phyloP scores from a whole-genome alignment of 2,797 vertebrate species.

The Myotis myotis region DNA sequence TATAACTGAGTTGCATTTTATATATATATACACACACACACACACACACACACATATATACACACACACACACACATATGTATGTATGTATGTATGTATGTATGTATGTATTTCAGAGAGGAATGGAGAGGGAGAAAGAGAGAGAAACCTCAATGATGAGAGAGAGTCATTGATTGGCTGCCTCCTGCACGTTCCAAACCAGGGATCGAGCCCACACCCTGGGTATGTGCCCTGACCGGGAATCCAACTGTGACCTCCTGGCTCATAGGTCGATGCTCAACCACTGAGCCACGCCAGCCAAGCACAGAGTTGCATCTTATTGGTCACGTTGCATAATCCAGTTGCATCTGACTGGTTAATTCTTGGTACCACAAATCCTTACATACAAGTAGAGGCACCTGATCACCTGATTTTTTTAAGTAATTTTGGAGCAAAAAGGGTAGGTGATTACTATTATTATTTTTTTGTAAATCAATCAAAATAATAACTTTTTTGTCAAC shows the following conservation, averaged over 20 bases:
- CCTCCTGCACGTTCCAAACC: too few relatives aligned
- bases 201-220: too few relatives aligned
- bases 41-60: too few relatives aligned
- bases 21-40: too few relatives aligned
- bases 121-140: neutral
- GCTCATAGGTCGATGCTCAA: neutral
- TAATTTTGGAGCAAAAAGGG: neutral
- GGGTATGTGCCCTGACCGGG: too few relatives aligned
- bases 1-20: neutral
- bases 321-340: neutral
- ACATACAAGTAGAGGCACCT: neutral
- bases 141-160: neutral
- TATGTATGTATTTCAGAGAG: too few relatives aligned
- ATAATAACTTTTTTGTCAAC: neutral
- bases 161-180: too few relatives aligned
- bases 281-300: neutral
- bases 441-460: neutral
- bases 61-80: too few relatives aligned
- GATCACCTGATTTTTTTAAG: neutral
- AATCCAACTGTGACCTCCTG: neutral
- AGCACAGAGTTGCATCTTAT: neutral
- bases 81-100: too few relatives aligned
- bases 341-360: neutral
- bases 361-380: neutral
- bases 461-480: neutral